A percentile compares a stretch with the other conserved stretches of the same genome.
Conservation (phyloP, 2,797 vertebrate species). For the Capromys pilorides region DNA sequence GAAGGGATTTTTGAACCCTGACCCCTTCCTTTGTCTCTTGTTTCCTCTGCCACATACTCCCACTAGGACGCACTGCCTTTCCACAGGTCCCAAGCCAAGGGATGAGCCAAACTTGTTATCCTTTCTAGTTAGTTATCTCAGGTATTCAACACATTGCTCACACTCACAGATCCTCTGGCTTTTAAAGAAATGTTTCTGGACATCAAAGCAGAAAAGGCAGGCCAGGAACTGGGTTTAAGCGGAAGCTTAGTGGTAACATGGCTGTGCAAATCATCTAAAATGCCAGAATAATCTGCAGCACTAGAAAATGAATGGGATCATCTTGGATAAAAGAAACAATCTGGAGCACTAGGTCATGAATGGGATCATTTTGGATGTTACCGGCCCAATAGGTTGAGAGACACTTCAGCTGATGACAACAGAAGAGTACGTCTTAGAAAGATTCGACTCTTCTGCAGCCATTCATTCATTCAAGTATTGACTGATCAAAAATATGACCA, state of each 20-base stretch:
- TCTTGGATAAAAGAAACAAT: neutral
- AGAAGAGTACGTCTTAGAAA: neutral
- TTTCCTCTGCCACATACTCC: neutral
- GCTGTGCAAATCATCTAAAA: neutral
- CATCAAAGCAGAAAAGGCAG: neutral
- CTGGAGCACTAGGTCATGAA: neutral
- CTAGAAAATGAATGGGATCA: neutral
- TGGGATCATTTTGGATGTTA: neutral
- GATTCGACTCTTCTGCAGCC: neutral
- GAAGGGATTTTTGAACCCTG: neutral
- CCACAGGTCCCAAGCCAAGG: neutral
- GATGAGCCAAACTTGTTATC: neutral
- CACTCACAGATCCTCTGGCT: neutral
- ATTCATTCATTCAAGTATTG: neutral
- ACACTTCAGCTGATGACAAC: neutral
- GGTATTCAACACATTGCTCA: neutral
- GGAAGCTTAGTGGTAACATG: neutral
- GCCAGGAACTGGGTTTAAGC: neutral
- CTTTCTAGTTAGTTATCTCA: neutral
- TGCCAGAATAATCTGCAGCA: neutral
- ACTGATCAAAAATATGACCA: neutral
- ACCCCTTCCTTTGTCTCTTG: neutral
- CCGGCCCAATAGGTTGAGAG: neutral
- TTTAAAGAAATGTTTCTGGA: neutral
- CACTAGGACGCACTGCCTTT: neutral